Evolutionary conservation across 2,113 vertebrate species (phyloP), one percentile per base, ranked within the genome.

Genomic region (Oplegnathus fasciatus): DNA sequence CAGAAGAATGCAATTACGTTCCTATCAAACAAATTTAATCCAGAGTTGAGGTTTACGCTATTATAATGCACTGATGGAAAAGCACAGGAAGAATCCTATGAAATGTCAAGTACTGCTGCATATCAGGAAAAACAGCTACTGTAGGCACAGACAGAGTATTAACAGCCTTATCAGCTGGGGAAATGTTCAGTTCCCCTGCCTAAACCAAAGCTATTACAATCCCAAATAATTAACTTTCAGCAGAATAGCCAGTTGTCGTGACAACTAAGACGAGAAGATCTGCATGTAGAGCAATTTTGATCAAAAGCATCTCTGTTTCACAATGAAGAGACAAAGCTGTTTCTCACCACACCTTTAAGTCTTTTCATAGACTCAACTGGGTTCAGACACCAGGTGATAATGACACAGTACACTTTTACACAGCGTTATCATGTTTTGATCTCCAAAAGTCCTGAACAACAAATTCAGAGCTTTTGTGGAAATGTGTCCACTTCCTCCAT

Each of bases 151-250:
- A 90, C 85, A 44, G 85, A 93, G 92, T 89, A 93, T 93, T 94
- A 95, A 93, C 91, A 83, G 87, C 86, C 91, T 92, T 82, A 87
- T 94, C 93, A 89, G 90, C 93, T 83, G 89, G 90, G 91, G 94
- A 95, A 92, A 94, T 93, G 88, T 89, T 90, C 91, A 77, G 86
- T 89, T 94, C 93, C 88, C 92, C 88, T 77, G 80, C 89, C 87
- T 94, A 94, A 94, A 90, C 89, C 91, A 92, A 94, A 94, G 90
- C 90, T 94, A 94, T 94, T 95, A 95, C 82, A 88, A 95, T 92
- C 93, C 93, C 94, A 95, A 95, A 96, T 95, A 95, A 96, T 95
- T 95, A 92, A 94, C 93, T 94, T 95, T 94, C 83, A 83, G 79
- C 67, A 74, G 75, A 88, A 89, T 74, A 87, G 87, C 80, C 78